Percentiles rank a stretch among this genome's conserved stretches.
These are phyloP conservation scores for Tyrannus savana DNA, from an alignment of 2,113 vertebrate genomes.

Conservation along the genomic window DNA sequence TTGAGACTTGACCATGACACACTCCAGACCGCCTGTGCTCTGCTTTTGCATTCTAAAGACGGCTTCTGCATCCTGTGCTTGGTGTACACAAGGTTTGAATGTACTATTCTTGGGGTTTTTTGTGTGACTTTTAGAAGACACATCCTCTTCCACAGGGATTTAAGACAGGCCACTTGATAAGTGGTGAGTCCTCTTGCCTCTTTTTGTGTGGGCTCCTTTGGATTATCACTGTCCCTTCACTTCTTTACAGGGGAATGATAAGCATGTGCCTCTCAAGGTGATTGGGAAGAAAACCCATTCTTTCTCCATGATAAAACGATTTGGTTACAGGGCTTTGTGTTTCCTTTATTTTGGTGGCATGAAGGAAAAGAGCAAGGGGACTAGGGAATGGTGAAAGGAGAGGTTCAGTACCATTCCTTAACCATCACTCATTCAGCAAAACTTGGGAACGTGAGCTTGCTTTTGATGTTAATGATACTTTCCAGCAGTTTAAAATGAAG, in stretches of 20 bases:
- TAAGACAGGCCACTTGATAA: not conserved
- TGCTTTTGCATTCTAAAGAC: slow-evolving; percentile 68
- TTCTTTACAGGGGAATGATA: not conserved
- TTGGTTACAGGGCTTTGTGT: not conserved
- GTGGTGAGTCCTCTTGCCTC: not conserved
- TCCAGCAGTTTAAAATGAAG: not conserved
- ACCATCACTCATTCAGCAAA: not conserved
- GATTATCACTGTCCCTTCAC: slow-evolving; percentile 25
- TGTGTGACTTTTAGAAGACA: slow-evolving; percentile 5
- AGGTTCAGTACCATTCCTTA: not conserved
- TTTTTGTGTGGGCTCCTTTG: slow-evolving; percentile 17
- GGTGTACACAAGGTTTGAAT: slow-evolving; percentile 39
- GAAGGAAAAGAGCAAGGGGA: not conserved
- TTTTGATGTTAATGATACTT: not conserved
- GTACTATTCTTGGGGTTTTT: not conserved
- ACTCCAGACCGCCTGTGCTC: slow-evolving; percentile 47
- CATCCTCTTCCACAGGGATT: not conserved
- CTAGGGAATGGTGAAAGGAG: not conserved
- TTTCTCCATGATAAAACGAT: not conserved
- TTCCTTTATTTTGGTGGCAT: slow-evolving; percentile 8
- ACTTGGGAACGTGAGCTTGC: not conserved
- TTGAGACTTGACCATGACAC: slow-evolving; percentile 35
- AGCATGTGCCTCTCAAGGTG: not conserved
- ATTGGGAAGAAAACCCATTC: not conserved
- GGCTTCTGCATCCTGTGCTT: slow-evolving; percentile 67